Conservation (phyloP, 2,113 vertebrate species). For the Austrofundulus limnaeus region DNA sequence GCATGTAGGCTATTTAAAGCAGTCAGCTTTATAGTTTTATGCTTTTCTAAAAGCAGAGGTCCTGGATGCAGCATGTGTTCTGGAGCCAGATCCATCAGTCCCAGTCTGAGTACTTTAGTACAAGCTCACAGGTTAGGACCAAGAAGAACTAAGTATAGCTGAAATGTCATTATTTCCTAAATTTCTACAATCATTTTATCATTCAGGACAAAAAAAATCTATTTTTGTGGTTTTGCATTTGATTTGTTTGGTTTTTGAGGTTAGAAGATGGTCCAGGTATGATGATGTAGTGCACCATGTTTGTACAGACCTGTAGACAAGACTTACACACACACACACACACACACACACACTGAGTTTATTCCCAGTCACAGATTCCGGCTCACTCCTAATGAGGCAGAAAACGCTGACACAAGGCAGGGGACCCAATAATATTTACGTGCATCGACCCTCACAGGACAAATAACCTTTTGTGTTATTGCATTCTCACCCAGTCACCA, state of each 20-base stretch:
- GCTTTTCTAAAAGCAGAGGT: too few relatives aligned
- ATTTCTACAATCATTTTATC: too few relatives aligned
- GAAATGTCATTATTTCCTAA: too few relatives aligned
- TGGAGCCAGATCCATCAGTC: too few relatives aligned
- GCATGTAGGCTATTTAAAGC: too few relatives aligned
- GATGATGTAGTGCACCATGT: neutral
- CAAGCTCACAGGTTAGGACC: too few relatives aligned
- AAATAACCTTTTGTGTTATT: constrained; percentile 70
- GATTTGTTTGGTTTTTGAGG: too few relatives aligned
- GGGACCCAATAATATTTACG: constrained; percentile 53
- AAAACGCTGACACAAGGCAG: constrained; percentile 57
- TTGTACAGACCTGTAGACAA: neutral
- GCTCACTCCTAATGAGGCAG: constrained; percentile 58
- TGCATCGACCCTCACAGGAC: constrained; percentile 49
- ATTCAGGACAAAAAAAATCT: too few relatives aligned
- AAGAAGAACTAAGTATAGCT: too few relatives aligned
- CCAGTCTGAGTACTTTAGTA: too few relatives aligned
- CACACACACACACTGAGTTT: neutral
- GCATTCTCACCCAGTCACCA: constrained; percentile 54
- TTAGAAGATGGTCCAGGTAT: neutral
- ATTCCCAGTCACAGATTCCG: constrained; percentile 10
- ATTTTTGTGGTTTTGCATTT: neutral
- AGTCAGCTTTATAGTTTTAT: too few relatives aligned
- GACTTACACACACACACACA: constrained; percentile 15
- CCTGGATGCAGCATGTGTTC: too few relatives aligned